Evolutionary conservation across 2,888 invertebrate species (phyloP), one percentile per base, ranked within the genome.

Genomic region (Cheilosia vernalis): DNA sequence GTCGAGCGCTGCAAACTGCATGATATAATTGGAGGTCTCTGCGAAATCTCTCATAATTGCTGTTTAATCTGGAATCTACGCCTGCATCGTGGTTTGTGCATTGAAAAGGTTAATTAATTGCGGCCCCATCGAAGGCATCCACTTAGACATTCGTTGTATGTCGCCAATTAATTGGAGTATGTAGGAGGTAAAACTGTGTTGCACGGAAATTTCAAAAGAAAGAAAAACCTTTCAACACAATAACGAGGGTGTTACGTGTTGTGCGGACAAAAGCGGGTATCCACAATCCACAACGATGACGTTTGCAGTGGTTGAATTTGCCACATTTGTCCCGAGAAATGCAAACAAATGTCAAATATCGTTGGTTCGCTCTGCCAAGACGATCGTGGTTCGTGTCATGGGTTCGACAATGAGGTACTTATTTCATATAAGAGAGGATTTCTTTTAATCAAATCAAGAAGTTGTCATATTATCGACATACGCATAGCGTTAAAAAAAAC

Each of bases 101-200:
- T 74, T 84, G 53, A 40, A 80, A 79, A 82, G 69, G 33, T 78
- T 74, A 84, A 84, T 84, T 84, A 84, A 84, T 84, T 69, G 78
- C 69, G 42, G 42, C 66, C 72, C 66, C 78, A 60, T 83, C 61
- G 72, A 72, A 73, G 67, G 67, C 79, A 84, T 79, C 73, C 74
- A 84, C 79, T 79, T 74, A 74, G 73, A 58, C 79, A 84, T 79
- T 84, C 79, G 69, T 56, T 47, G 60, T 83, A 53, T 78, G 82
- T 78, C 72, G 78, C 77, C 78, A 67, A 83, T 78, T 83, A 83
- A 83, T 78, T 83, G 72, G 72, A 83, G 82, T 78, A 72, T 42
- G 81, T 77, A 61, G 78, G 72, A 55, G 72, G 70, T 49, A 63
- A 56, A 19, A 58, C n/a, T 17, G 37, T 56, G 37, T 13, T 17